Conservation (phyloP, 2,888 invertebrate species). For the Glomeris marginata region DNA sequence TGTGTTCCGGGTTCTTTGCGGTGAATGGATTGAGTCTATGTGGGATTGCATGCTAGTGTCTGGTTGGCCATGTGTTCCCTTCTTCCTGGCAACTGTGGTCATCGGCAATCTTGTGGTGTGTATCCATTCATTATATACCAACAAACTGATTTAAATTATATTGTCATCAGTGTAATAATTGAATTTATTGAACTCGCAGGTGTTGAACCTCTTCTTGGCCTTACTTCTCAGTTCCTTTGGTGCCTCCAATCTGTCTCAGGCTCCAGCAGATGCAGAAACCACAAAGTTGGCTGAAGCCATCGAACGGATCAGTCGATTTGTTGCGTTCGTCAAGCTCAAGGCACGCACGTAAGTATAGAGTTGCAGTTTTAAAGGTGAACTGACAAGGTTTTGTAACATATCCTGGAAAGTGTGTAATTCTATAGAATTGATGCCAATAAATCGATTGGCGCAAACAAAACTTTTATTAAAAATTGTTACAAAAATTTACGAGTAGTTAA, state of each 20-base stretch:
- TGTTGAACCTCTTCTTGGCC: constrained; percentile 98
- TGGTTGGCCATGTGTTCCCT: constrained; percentile 81
- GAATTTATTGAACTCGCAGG: constrained; percentile 47
- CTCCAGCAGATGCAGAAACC: constrained; percentile 85
- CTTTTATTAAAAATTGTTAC: no score
- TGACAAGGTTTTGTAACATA: no score
- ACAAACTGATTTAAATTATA: no score
- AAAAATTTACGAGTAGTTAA: no score
- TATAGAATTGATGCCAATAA: no score
- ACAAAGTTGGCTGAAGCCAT: constrained; percentile 97
- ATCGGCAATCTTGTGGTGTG: constrained; percentile 98
- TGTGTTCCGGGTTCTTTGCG: constrained; percentile 93
- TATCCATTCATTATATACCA: no score
- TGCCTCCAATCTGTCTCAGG: constrained; percentile 76
- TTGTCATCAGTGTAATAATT: no score
- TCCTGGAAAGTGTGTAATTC: no score
- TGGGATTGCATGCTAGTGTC: constrained; percentile 97
- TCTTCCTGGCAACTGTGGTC: constrained; percentile 95
- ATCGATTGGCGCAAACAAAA: no score
- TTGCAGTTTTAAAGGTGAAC: no score
- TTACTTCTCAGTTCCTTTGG: constrained; percentile 98
- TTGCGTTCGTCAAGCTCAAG: constrained; percentile 68
- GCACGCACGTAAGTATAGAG: constrained; percentile 26
- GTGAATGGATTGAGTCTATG: constrained; percentile 99
- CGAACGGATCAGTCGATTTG: constrained; percentile 81